phyloP scores from a whole-genome alignment of 2,888 invertebrate genomes.

The Blastobasis adustella region DNA sequence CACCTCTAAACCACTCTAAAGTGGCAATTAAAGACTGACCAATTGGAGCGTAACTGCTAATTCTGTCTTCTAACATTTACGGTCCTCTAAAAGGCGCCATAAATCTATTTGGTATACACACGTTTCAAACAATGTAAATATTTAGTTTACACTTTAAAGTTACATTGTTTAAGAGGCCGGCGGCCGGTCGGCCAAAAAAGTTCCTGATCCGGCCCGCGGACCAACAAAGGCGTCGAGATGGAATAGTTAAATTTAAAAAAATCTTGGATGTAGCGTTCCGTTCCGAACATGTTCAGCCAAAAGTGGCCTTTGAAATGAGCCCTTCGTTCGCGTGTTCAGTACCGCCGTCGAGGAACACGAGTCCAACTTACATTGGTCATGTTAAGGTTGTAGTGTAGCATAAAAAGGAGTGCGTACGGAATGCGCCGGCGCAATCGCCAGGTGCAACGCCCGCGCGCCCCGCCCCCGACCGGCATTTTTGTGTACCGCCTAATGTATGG shows the following conservation, averaged over 20 bases:
- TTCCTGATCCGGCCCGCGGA: slow-evolving; percentile 40
- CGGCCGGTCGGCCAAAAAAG: slow-evolving; percentile 25
- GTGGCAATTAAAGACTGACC: slow-evolving; percentile 31
- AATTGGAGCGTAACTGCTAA: slow-evolving; percentile 48
- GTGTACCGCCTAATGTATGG: slow-evolving; percentile 54
- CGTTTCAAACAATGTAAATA: slow-evolving; percentile 43
- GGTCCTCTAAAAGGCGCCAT: slow-evolving; percentile 39
- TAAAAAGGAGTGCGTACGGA: slow-evolving; percentile 73
- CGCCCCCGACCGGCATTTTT: slow-evolving; percentile 63
- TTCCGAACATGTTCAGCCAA: slow-evolving; percentile 33
- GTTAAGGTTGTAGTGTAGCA: slow-evolving; percentile 54
- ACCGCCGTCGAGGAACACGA: slow-evolving; percentile 22
- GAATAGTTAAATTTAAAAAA: slow-evolving; percentile 49
- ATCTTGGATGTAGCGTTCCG: slow-evolving; percentile 49
- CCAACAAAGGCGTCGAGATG: slow-evolving; percentile 48
- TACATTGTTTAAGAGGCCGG: slow-evolving; percentile 19
- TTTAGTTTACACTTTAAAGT: slow-evolving; percentile 38
- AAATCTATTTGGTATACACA: slow-evolving; percentile 44
- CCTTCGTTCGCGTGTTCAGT: slow-evolving; percentile 33
- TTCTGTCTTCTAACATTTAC: slow-evolving; percentile 33
- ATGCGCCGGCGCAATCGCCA: slow-evolving; percentile 62
- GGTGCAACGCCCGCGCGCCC: slow-evolving; percentile 68
- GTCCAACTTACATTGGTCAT: slow-evolving; percentile 46
- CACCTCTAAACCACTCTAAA: slow-evolving; percentile 5
- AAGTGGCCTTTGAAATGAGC: slow-evolving; percentile 28